Conservation (phyloP, 1,140 invertebrate species). For the Araneus ventricosus region DNA sequence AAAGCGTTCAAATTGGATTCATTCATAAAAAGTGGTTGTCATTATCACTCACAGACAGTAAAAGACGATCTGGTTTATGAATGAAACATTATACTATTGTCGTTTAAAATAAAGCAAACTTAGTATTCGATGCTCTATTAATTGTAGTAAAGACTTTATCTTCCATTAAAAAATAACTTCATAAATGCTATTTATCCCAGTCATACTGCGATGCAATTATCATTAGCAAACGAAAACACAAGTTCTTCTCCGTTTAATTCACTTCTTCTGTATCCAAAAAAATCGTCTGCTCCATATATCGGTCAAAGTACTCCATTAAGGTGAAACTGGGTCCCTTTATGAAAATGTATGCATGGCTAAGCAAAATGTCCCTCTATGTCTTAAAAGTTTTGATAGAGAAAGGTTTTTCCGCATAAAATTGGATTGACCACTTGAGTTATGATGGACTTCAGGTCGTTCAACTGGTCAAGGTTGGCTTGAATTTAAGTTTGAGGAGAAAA, state of each 20-base stretch:
- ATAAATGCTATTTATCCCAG: not conserved
- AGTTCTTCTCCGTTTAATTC: not conserved
- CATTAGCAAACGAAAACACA: not conserved
- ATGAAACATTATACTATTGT: not conserved
- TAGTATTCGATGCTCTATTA: slow-evolving; percentile 15
- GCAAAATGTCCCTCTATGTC: not conserved
- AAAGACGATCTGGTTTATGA: not conserved
- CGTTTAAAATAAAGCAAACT: not conserved
- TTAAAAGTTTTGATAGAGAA: not conserved
- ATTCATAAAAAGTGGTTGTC: not conserved
- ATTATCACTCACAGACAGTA: not conserved
- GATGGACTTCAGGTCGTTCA: not conserved
- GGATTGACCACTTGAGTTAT: not conserved
- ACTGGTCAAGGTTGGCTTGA: slow-evolving; percentile 16
- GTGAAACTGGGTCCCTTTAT: not conserved
- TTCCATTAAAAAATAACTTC: not conserved
- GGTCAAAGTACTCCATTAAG: slow-evolving; percentile 11
- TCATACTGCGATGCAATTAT: not conserved
- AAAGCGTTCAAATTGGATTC: too few relatives aligned
- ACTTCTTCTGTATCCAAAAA: not conserved
- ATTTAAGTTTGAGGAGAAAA: not conserved
- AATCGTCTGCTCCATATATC: not conserved
- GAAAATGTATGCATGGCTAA: not conserved
- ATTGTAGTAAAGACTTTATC: not conserved
- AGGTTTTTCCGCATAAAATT: not conserved